Conservation (phyloP, 2,113 vertebrate species). For the Cryptotis parvus region DNA sequence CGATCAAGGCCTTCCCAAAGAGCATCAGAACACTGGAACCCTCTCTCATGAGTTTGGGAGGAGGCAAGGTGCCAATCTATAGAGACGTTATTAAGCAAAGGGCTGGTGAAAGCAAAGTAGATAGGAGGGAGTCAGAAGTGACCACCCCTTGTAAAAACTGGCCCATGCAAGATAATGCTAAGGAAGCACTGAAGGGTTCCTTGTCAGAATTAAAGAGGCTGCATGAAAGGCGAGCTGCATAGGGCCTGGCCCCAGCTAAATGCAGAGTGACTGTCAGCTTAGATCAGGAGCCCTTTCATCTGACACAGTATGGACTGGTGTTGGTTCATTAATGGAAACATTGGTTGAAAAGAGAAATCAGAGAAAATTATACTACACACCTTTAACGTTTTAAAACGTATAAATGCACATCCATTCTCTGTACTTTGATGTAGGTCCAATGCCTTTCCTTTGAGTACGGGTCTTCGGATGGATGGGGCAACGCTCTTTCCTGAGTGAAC, state of each 20-base stretch:
- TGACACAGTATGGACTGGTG: constrained; percentile 60
- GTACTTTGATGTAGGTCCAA: constrained; percentile 75
- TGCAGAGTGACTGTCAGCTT: constrained; percentile 75
- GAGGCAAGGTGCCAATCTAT: not conserved
- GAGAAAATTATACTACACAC: constrained; percentile 73
- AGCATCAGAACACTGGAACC: not conserved
- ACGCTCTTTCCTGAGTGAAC: constrained; percentile 45
- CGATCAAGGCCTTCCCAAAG: not conserved
- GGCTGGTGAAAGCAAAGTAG: not conserved
- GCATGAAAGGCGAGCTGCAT: constrained; percentile 68
- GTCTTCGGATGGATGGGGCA: not conserved
- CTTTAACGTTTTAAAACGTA: constrained; percentile 67
- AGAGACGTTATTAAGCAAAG: not conserved
- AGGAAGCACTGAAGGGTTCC: constrained; percentile 16
- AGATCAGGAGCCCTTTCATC: constrained; percentile 77
- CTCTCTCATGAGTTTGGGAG: not conserved
- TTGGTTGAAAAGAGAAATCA: constrained; percentile 73
- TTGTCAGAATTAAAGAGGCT: constrained; percentile 60
- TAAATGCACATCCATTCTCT: constrained; percentile 26
- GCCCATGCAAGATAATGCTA: not conserved
- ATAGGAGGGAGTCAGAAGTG: not conserved
- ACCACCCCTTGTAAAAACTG: constrained; percentile 19
- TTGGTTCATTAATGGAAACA: constrained; percentile 78
- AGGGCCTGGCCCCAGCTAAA: constrained; percentile 67
- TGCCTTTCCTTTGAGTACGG: constrained; percentile 10